A percentile compares a stretch with the other conserved stretches of the same genome.
phyloP scores from a whole-genome alignment of 2,888 invertebrate genomes.

The Julus scandinavius region DNA sequence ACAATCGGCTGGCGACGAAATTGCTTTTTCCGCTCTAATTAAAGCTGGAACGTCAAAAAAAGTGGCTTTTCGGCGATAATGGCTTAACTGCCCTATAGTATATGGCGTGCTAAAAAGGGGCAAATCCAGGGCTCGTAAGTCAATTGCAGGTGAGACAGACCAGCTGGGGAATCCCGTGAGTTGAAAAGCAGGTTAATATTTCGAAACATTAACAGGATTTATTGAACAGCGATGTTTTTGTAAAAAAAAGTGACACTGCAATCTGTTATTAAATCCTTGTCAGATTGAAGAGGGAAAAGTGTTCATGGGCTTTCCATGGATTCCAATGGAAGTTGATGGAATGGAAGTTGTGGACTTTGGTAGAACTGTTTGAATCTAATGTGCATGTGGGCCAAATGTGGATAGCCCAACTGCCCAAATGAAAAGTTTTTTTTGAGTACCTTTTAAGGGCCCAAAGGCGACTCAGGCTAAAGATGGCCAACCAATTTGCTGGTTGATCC shows the following conservation, averaged over 20 bases:
- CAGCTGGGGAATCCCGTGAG: neutral
- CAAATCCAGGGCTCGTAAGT: neutral
- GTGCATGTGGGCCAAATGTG: too few species aligned
- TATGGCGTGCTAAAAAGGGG: neutral
- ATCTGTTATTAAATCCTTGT: too few species aligned
- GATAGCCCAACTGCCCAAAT: too few species aligned
- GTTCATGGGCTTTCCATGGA: neutral
- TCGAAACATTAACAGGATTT: neutral
- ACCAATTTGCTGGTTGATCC: too few species aligned
- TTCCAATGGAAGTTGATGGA: too few species aligned
- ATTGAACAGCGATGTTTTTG: neutral
- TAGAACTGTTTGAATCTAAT: too few species aligned
- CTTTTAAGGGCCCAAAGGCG: too few species aligned
- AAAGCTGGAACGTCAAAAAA: neutral
- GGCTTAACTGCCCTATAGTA: neutral
- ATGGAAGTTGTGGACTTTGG: too few species aligned
- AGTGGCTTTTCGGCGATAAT: neutral
- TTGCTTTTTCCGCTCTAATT: neutral
- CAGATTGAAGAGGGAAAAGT: neutral
- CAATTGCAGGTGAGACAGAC: neutral
- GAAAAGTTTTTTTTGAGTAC: too few species aligned
- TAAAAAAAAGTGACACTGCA: neutral
- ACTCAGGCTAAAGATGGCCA: too few species aligned
- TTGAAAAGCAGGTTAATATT: neutral
- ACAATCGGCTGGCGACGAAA: neutral